Conservation (phyloP, 2,888 invertebrate genomes). For the Tenthredo mesomela region DNA sequence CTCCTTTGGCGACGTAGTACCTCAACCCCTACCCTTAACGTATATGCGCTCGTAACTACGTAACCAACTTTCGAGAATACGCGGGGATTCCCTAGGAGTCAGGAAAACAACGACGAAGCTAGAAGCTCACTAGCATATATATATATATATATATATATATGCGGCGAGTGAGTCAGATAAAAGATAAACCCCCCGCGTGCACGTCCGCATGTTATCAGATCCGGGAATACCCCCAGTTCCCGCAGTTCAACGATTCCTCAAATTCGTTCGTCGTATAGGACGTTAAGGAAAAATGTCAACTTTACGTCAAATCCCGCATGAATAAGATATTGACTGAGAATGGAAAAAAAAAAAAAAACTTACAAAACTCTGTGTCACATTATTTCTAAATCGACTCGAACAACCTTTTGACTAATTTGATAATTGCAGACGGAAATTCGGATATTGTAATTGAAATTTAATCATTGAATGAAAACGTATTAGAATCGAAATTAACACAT, state of each 20-base stretch:
- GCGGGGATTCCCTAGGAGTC: neutral
- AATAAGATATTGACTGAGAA: neutral
- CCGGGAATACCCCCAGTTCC: neutral
- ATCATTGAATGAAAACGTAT: too few species aligned
- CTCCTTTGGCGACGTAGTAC: neutral
- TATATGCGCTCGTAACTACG: conserved; percentile 1
- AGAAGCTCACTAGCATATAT: neutral
- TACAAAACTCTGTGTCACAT: neutral
- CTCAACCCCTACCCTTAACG: neutral
- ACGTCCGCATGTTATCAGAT: neutral
- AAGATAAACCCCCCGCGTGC: neutral
- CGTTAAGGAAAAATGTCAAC: neutral
- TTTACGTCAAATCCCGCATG: neutral
- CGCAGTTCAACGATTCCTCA: neutral
- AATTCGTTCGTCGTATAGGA: neutral
- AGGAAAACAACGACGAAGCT: neutral
- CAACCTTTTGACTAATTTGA: too few species aligned
- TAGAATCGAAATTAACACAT: too few species aligned
- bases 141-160: too few species aligned
- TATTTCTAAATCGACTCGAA: too few species aligned
- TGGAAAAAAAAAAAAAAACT: too few species aligned
- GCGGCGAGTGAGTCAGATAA: neutral
- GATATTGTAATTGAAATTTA: too few species aligned
- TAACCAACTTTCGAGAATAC: neutral
- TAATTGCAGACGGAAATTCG: too few species aligned